A percentile compares a stretch with the other conserved stretches of the same genome.
Evolutionary conservation across 2,888 invertebrate genomes (phyloP).

Genomic region (Thecophora atra): DNA sequence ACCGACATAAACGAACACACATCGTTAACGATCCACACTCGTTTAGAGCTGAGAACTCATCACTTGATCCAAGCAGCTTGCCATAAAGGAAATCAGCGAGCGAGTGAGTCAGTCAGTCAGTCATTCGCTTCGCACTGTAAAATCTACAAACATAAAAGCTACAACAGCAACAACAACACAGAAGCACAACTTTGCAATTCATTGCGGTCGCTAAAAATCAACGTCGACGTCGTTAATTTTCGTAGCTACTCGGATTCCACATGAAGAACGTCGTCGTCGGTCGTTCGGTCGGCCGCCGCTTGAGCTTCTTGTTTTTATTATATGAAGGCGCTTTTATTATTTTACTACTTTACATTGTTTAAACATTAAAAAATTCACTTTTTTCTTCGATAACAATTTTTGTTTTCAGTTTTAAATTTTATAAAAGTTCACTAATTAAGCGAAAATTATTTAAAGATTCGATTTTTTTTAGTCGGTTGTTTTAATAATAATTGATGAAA

Average conservation of each 20-base stretch:
- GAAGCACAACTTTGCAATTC: neutral
- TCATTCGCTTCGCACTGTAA: neutral
- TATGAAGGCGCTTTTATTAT: neutral
- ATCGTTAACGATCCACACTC: neutral
- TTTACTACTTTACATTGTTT: neutral
- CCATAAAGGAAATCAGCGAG: constrained; percentile 8
- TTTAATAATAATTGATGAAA: no score
- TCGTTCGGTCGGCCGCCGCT: neutral
- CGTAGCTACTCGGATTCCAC: neutral
- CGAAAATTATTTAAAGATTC: no score
- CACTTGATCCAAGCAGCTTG: neutral
- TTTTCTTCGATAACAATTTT: neutral
- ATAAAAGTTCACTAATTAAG: no score
- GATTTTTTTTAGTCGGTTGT: no score
- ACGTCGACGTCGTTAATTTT: neutral
- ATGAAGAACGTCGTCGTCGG: neutral
- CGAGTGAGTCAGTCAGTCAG: neutral
- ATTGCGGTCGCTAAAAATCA: neutral
- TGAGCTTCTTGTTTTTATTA: neutral
- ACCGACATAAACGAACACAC: neutral
- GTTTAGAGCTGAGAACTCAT: constrained; percentile 15
- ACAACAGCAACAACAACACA: constrained; percentile 6
- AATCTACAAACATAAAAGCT: neutral
- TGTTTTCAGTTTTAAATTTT: neutral
- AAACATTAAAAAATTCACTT: neutral